Evolutionary conservation across 2,888 invertebrate species (phyloP).

Genomic region (Amphipoea oculea): DNA sequence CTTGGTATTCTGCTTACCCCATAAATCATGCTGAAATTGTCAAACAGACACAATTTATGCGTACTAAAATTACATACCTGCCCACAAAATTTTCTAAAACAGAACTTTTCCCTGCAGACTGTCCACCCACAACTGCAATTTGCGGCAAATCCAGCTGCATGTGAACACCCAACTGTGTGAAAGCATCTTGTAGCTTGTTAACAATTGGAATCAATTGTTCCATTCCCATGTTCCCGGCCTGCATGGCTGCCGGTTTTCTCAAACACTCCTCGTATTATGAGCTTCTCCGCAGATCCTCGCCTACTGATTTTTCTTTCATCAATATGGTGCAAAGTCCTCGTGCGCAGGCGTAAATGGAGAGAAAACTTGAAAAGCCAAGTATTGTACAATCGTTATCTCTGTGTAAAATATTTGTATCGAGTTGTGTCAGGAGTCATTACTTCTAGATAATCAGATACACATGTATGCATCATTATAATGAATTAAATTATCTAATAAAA

Average conservation of each 20-base stretch:
- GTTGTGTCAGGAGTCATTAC: background rate
- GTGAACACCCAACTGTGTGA: slow-evolving; percentile 99
- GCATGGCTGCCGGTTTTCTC: slow-evolving; percentile 87
- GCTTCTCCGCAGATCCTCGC: slow-evolving; percentile 86
- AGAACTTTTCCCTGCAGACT: slow-evolving; percentile 99
- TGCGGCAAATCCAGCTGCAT: slow-evolving; percentile 99
- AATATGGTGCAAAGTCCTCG: slow-evolving; percentile 79
- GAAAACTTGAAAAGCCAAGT: slow-evolving; percentile 57
- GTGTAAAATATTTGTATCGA: background rate
- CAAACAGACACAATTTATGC: slow-evolving; percentile 5
- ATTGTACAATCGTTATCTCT: background rate
- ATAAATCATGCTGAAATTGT: slow-evolving; percentile 1
- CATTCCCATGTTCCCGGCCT: slow-evolving; percentile 96
- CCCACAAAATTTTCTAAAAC: slow-evolving; percentile 99
- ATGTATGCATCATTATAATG: background rate
- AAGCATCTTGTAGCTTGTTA: slow-evolving; percentile 99
- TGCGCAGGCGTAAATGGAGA: slow-evolving; percentile 85
- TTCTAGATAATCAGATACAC: background rate
- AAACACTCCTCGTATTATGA: slow-evolving; percentile 85
- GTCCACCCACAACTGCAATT: slow-evolving; percentile 99
- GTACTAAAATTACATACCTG: slow-evolving; percentile 92
- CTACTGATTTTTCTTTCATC: slow-evolving; percentile 89
- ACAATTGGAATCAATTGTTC: slow-evolving; percentile 99
- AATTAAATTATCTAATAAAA: background rate
- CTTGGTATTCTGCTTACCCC: slow-evolving; percentile 9